These are phyloP conservation scores for Halichondria panicea DNA, from an alignment of 37 sponge, comb jelly and placozoan genomes.

Conservation along the genomic window DNA sequence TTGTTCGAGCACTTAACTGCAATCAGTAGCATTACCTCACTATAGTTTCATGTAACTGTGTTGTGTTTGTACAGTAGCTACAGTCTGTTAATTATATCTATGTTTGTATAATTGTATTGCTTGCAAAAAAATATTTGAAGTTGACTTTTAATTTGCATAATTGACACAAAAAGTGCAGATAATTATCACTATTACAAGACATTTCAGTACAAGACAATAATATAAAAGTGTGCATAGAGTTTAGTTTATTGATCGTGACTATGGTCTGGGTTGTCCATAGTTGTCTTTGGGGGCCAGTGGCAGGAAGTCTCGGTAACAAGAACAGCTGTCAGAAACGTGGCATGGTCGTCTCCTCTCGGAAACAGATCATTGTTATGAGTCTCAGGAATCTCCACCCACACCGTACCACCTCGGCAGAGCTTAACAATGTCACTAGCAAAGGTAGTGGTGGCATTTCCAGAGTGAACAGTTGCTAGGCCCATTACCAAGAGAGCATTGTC, in stretches of 20 bases:
- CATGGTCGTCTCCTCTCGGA: slow-evolving; percentile 26
- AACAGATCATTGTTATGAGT: slow-evolving; percentile 11
- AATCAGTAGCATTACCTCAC: not conserved
- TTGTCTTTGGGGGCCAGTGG: slow-evolving; percentile 42
- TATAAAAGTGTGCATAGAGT: too few species aligned
- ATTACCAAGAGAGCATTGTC: not conserved
- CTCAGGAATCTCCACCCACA: slow-evolving; percentile 40
- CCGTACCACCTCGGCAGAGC: slow-evolving; percentile 25
- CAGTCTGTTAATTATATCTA: too few species aligned
- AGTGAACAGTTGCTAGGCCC: not conserved
- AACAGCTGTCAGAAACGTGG: slow-evolving; percentile 16
- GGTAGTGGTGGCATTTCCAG: slow-evolving; percentile 13
- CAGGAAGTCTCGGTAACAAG: slow-evolving; percentile 34
- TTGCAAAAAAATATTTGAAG: too few species aligned
- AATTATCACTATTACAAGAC: too few species aligned
- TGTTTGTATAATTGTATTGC: too few species aligned
- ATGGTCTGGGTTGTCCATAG: too few species aligned
- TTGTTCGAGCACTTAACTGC: not conserved
- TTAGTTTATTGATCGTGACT: too few species aligned
- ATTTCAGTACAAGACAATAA: too few species aligned
- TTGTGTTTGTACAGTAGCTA: too few species aligned
- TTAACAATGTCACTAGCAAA: slow-evolving; percentile 17
- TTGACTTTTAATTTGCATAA: too few species aligned
- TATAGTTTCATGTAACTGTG: too few species aligned
- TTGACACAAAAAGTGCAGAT: too few species aligned